Conservation (phyloP, 2,888 invertebrate species). For the Nowickia ferox region DNA sequence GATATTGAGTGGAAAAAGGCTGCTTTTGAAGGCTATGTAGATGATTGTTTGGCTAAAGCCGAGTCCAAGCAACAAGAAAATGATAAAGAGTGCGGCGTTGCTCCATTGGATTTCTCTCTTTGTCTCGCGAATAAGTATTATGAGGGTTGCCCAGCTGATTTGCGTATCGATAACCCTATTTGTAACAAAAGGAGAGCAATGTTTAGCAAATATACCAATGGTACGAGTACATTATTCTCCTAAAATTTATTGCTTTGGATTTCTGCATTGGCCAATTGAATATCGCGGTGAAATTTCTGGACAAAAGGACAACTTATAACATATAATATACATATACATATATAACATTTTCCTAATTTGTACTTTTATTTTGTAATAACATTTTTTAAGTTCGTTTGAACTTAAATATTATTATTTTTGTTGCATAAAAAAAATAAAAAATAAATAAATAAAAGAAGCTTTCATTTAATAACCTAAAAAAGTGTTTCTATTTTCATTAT, state of each 20-base stretch:
- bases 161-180: constrained; percentile 72
- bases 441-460: background rate
- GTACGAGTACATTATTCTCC: constrained; percentile 62
- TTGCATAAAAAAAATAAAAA: background rate
- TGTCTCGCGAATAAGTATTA: constrained; percentile 75
- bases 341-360: too few species aligned
- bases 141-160: constrained; percentile 75
- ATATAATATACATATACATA: too few species aligned
- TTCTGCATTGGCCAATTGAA: constrained; percentile 53
- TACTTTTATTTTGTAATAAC: too few species aligned
- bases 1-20: constrained; percentile 72
- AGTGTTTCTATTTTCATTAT: background rate
- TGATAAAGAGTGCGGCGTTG: constrained; percentile 71
- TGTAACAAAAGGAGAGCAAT: constrained; percentile 75
- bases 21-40: constrained; percentile 73
- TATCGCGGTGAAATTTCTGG: constrained; percentile 35
- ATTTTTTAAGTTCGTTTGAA: background rate
- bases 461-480: constrained; percentile 16
- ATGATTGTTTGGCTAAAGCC: constrained; percentile 73
- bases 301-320: constrained; percentile 5
- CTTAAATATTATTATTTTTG: background rate
- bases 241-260: constrained; percentile 72
- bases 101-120: constrained; percentile 73
- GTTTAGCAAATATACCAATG: constrained; percentile 72
- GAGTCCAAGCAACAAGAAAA: constrained; percentile 46